These are phyloP conservation scores for Lepus timidus DNA, from an alignment of 2,113 vertebrate species.

Conservation along the genomic window DNA sequence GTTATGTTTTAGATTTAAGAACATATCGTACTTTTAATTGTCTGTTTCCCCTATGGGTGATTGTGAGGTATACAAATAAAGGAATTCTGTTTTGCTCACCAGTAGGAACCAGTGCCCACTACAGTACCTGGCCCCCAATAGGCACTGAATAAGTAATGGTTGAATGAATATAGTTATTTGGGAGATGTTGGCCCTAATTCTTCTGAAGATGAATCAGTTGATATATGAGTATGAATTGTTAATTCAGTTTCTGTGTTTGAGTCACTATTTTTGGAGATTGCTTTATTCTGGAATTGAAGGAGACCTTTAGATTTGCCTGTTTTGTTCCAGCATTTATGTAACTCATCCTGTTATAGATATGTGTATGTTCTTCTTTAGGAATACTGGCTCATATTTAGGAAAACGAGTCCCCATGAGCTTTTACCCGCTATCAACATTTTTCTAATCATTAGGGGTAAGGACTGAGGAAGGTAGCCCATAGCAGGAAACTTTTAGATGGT, in stretches of 20 bases:
- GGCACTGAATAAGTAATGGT: slow-evolving; percentile 27
- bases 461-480: slow-evolving; percentile 83
- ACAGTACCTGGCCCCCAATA: not conserved
- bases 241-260: slow-evolving; percentile 56
- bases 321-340: slow-evolving; percentile 33
- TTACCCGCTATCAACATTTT: slow-evolving; percentile 88
- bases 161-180: slow-evolving; percentile 50
- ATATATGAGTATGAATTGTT: slow-evolving; percentile 31
- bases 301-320: slow-evolving; percentile 51
- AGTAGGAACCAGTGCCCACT: not conserved
- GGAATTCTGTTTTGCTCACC: slow-evolving; percentile 57
- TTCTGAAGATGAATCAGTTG: slow-evolving; percentile 40
- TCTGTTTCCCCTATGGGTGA: not conserved
- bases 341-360: not conserved
- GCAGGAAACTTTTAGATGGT: slow-evolving; percentile 87
- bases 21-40: slow-evolving; percentile 35
- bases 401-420: slow-evolving; percentile 78
- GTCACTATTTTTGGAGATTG: slow-evolving; percentile 54
- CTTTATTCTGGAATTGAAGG: slow-evolving; percentile 53
- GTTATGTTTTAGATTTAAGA: slow-evolving; percentile 15
- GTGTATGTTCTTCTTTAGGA: slow-evolving; percentile 16
- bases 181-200: not conserved
- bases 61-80: not conserved
- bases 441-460: slow-evolving; percentile 87
- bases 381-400: slow-evolving; percentile 32